phyloP scores from a whole-genome alignment of 2,888 invertebrate species.

The Athripsodes cinereus region DNA sequence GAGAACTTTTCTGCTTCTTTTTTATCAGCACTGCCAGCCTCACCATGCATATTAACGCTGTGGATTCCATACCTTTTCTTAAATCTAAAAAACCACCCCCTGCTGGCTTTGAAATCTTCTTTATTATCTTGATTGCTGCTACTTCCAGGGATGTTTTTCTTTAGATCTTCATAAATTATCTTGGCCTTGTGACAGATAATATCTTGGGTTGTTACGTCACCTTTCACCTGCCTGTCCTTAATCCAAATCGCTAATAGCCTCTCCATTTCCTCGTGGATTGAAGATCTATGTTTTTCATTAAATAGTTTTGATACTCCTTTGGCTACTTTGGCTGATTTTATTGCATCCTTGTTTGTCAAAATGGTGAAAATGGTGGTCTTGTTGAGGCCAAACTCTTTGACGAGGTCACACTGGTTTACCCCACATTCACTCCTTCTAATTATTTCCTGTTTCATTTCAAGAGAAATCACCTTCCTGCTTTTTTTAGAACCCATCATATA shows the following conservation, averaged over 20 bases:
- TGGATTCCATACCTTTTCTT: conserved; percentile 23
- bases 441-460: conserved; percentile 22
- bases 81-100: conserved; percentile 25
- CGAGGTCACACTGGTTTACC: conserved; percentile 20
- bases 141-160: conserved; percentile 24
- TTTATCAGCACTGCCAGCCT: conserved; percentile 18
- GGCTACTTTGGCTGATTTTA: conserved; percentile 21
- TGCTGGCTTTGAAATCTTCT: conserved; percentile 22
- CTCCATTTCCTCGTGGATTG: conserved; percentile 23
- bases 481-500: conserved; percentile 16
- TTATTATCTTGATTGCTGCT: conserved; percentile 24
- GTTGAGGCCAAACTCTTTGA: conserved; percentile 22
- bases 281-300: conserved; percentile 22
- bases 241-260: conserved; percentile 23
- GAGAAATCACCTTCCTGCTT: conserved; percentile 23
- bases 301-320: conserved; percentile 18
- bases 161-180: conserved; percentile 23
- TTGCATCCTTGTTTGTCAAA: conserved; percentile 20
- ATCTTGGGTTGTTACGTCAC: conserved; percentile 27
- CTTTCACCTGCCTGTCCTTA: conserved; percentile 25
- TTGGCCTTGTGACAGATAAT: conserved; percentile 22
- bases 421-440: conserved; percentile 10
- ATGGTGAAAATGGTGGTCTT: conserved; percentile 22
- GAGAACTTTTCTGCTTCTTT: conserved; percentile 23
- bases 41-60: conserved; percentile 21